Evolutionary conservation across 2,888 invertebrate species (phyloP), one percentile per base, ranked within the genome.

Genomic region (Andrena marginata): DNA sequence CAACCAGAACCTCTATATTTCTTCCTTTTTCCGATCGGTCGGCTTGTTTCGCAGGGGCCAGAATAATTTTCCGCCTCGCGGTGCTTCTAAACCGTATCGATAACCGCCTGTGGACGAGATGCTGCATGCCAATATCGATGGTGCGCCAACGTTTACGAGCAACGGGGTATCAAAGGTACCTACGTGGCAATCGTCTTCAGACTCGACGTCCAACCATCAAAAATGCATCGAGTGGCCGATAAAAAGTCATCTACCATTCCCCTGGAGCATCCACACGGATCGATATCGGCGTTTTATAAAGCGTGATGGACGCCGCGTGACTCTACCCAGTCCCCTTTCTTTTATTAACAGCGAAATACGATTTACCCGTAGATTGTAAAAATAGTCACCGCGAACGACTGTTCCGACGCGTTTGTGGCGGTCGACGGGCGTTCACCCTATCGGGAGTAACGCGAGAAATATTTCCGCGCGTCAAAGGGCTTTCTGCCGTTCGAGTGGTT

Each of bases 381-480:
- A 26, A 23, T 6, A 3, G 29, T 56, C 56, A 20, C 26, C 29
- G 51, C 16, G 42, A 26, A 59, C 42, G 29, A 56, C 59, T 48
- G 65, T 42, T 35, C 23, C 35, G 35, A 62, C 20, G 33, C 20
- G 48, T 20, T 35, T 20, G 33, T 10, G 62, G 33, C 10, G 23
- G 4, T 29, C 54, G 64, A 70, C n/a, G 59, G 64, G 26, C 73
- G 76, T 80, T 77, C 74, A 65, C 76, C 60, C 77, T 79, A 71
- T 74, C 76, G 76, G 74, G 69, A 69, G 74, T 29, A 67, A 51
- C 64, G 69, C 59, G 79, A 78, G 48, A 82, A 86, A 86, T 87
- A 87, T 85, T 76, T 77, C 33, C 3, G 64, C 69, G 76, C 80
- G 63, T 82, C 82, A 80, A 82, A 85, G 78, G 65, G 70, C 54